A percentile compares a stretch with the other conserved stretches of the same genome.
These are phyloP conservation scores for Lydus trimaculatus DNA, from an alignment of 2,888 invertebrate genomes.

Conservation along the genomic window DNA sequence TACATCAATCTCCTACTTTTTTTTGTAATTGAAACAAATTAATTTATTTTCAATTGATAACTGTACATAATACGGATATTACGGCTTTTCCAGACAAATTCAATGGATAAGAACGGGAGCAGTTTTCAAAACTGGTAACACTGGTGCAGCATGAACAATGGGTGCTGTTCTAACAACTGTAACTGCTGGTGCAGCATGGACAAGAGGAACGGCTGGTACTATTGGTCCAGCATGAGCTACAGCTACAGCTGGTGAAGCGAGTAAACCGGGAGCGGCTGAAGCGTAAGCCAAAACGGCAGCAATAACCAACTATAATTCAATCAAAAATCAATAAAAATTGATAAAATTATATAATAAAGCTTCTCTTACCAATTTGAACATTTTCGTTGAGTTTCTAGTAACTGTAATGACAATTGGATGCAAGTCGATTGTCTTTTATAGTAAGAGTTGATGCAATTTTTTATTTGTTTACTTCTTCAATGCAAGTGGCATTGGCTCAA, in stretches of 20 bases:
- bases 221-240: slow-evolving; percentile 45
- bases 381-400: slow-evolving; percentile 14
- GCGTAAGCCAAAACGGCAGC: slow-evolving; percentile 63
- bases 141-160: slow-evolving; percentile 43
- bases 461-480: too few relatives aligned
- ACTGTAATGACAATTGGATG: slow-evolving; percentile 5
- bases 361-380: slow-evolving; percentile 25
- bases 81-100: too few relatives aligned
- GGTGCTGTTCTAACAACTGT: slow-evolving; percentile 35
- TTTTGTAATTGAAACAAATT: not conserved
- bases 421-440: slow-evolving; percentile 18
- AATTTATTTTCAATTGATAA: not conserved
- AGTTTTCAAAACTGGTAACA: slow-evolving; percentile 41
- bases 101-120: slow-evolving; percentile 32
- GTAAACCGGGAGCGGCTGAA: slow-evolving; percentile 43
- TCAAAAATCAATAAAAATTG: not conserved
- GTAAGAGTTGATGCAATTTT: too few relatives aligned
- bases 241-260: slow-evolving; percentile 39
- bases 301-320: slow-evolving; percentile 60
- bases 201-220: slow-evolving; percentile 41
- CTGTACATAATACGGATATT: not conserved
- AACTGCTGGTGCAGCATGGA: slow-evolving; percentile 39
- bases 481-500: not conserved
- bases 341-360: not conserved
- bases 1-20: too few relatives aligned